Evolutionary conservation across 92 coral and sea anemone genomes (phyloP).

Genomic region (Epizoanthus stellaris): DNA sequence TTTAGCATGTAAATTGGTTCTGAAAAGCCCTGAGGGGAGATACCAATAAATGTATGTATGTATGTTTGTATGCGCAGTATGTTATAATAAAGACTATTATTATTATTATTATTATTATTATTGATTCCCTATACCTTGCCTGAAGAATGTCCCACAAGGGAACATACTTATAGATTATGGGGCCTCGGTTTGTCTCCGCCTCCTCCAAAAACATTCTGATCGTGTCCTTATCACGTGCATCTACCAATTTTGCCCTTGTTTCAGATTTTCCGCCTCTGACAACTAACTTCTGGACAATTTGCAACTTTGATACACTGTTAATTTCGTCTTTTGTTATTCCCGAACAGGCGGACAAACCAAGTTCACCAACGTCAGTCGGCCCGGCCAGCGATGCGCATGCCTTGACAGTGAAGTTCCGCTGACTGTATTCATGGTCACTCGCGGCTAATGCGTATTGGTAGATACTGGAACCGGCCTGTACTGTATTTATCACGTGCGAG

Average conservation of each 20-base stretch:
- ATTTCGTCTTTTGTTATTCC: slow-evolving; percentile 55
- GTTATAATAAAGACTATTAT: too few species aligned
- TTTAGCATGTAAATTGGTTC: too few species aligned
- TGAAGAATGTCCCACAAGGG: slow-evolving; percentile 10
- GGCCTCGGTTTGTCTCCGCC: neutral
- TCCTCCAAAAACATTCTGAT: neutral
- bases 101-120: too few species aligned
- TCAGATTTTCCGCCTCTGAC: slow-evolving; percentile 32
- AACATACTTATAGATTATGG: neutral
- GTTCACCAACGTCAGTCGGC: slow-evolving; percentile 10
- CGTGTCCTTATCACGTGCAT: neutral
- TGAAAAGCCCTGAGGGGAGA: too few species aligned
- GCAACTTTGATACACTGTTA: slow-evolving; percentile 1
- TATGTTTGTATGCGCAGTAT: too few species aligned
- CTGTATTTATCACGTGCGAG: slow-evolving; percentile 57
- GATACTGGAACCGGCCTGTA: slow-evolving; percentile 56
- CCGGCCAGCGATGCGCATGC: slow-evolving; percentile 63
- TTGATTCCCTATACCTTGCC: too few species aligned
- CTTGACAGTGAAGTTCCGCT: slow-evolving; percentile 57
- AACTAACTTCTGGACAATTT: slow-evolving; percentile 26
- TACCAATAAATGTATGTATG: too few species aligned
- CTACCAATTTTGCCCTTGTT: slow-evolving; percentile 16
- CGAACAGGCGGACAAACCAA: slow-evolving; percentile 55
- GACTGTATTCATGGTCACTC: slow-evolving; percentile 2
- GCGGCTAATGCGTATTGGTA: slow-evolving; percentile 64